A percentile compares a stretch with the other conserved stretches of the same genome.
Evolutionary conservation across 2,797 vertebrate genomes (phyloP).

Genomic region (Acanthurus lineatus): DNA sequence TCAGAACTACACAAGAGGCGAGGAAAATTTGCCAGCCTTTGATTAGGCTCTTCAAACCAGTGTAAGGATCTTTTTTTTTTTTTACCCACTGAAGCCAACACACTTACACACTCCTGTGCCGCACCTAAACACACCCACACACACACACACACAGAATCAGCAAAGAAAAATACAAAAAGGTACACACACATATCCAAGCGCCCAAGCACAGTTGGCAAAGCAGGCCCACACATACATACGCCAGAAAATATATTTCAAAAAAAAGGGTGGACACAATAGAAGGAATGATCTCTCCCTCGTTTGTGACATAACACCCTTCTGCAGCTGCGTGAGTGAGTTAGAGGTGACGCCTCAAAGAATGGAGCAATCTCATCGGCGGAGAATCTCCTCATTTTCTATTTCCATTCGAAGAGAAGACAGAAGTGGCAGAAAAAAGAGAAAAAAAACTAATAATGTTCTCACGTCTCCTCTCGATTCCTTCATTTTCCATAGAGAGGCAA

Average conservation of each 20-base stretch:
- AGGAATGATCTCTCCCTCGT: constrained; percentile 53
- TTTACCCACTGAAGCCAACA: constrained; percentile 40
- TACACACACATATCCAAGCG: not conserved
- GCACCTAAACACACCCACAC: constrained; percentile 45
- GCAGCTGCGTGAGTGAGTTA: constrained; percentile 34
- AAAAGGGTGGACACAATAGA: constrained; percentile 31
- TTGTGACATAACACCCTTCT: constrained; percentile 58
- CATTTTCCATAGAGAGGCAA: constrained; percentile 60
- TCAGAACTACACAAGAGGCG: constrained; percentile 67
- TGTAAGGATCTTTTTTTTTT: constrained; percentile 51
- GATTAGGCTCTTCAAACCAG: constrained; percentile 76
- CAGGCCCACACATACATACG: not conserved
- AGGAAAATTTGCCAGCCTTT: constrained; percentile 72
- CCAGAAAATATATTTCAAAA: not conserved
- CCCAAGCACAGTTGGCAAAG: not conserved
- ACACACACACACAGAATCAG: not conserved
- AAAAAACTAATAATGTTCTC: constrained; percentile 63
- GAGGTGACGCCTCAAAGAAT: constrained; percentile 64
- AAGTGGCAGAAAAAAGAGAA: constrained; percentile 7
- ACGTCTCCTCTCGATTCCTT: constrained; percentile 46
- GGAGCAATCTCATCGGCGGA: constrained; percentile 68
- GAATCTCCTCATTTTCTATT: constrained; percentile 65
- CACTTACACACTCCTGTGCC: constrained; percentile 47
- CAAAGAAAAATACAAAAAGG: constrained; percentile 29
- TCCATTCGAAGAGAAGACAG: constrained; percentile 53